Base-by-base conservation (phyloP, 2,113 vertebrate genomes). In the Pomatostomus ruficeps region DNA sequence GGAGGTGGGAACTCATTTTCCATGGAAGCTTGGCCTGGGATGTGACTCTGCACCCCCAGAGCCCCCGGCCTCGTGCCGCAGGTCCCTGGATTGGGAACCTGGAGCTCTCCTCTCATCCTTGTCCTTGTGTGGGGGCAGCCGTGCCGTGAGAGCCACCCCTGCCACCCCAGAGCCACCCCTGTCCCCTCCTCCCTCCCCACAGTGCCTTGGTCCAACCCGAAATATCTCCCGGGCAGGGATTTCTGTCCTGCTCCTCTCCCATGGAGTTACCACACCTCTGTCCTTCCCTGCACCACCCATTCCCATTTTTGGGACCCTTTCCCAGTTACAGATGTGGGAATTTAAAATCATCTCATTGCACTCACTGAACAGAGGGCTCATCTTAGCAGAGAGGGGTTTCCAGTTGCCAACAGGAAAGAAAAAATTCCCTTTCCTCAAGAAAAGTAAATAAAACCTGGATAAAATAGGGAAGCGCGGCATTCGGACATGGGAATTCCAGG, bases 1-100 rank as follows among this genome's bases (percentile, higher is more conserved):
- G 42, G 65, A 9, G 4, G 8, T 28, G 43, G 42, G 57, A 81
- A 43, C 18, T 12, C 0, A 0, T 42, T 29, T 52, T 66, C 73
- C 31, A 29, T 12, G 17, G 26, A 55, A 79, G 26, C 6, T 26
- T 1, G 0, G 33, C 17, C 57, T 57, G 51, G 61, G 62, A 55
- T 9, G 1, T 2, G 31, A 9, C 17, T 83, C 77, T 51, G 21
- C 76, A 71, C 2, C 42, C 28, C 4, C 42, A 11, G 22, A 42
- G 54, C 14, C 55, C 33, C 8, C 11, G 15, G 23, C 9, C 24
- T 65, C 2, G 1, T 24, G 38, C 51, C 66, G 51, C 36, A 63
- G n/a, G 42, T 23, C 2, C 35, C 54, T 24, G 65, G 45, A 4
- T 12, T 33, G 55, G 57, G 57, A 71, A 16, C 2, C 12, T 61